These are phyloP conservation scores for Sclerodermus sp. DNA, from an alignment of 2,888 invertebrate species.

Conservation along the genomic window DNA sequence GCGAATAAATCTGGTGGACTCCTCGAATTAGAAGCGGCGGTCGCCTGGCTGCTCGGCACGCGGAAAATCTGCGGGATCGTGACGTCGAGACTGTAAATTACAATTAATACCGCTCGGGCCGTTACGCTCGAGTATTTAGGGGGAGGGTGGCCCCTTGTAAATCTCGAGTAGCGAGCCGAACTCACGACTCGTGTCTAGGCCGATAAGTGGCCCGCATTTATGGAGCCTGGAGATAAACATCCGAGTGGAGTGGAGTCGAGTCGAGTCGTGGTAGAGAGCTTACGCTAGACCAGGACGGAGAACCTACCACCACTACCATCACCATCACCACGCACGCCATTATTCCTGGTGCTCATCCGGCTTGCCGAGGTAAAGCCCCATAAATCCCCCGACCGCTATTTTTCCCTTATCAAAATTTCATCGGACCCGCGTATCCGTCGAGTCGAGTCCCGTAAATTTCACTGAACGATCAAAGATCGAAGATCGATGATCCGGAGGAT, in stretches of 20 bases:
- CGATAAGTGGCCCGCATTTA: conserved; percentile 27
- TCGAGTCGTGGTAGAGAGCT: too few species aligned
- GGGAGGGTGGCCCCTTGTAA: conserved; percentile 19
- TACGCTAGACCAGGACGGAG: too few species aligned
- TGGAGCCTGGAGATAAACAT: conserved; percentile 24
- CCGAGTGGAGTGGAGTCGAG: too few species aligned
- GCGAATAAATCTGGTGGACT: too few species aligned
- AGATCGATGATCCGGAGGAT: too few species aligned
- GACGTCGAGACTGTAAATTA: conserved; percentile 21
- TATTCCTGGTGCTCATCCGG: conserved; percentile 19
- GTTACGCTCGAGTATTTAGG: background rate
- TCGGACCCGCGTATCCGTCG: too few species aligned
- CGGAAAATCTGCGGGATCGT: conserved; percentile 1
- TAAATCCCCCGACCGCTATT: background rate
- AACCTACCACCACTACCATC: too few species aligned
- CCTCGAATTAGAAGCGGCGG: too few species aligned
- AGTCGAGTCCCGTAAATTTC: too few species aligned
- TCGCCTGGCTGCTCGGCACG: too few species aligned
- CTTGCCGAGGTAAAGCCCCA: conserved; percentile 4
- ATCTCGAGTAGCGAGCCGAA: conserved; percentile 20
- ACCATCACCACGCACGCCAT: too few species aligned
- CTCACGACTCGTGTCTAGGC: conserved; percentile 23
- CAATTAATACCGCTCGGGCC: conserved; percentile 19
- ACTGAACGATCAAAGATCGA: too few species aligned
- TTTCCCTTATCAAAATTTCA: background rate